Evolutionary conservation across 2,888 invertebrate genomes (phyloP), one percentile per base, ranked within the genome.

Genomic region (Eucera pruinosa): DNA sequence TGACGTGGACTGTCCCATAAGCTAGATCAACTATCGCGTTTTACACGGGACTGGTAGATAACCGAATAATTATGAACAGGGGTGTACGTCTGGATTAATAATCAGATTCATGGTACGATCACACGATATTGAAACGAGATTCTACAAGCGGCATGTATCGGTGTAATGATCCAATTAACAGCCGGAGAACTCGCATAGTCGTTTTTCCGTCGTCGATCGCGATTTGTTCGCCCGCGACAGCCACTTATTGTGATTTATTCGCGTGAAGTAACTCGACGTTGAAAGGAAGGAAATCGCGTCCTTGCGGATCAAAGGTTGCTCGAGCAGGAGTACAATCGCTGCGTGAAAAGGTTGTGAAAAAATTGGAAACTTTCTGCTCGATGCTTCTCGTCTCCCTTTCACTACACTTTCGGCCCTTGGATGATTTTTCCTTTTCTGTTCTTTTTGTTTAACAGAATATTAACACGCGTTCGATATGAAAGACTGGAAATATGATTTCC

Each of bases 161-260:
- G 11, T 30, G 27, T 57, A 64, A 74, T 43, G 62, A 74, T 74
- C 71, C 62, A 73, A 73, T 73, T 73, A 73, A 62, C 70, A 48
- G 58, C 52, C n/a, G 13, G 20, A 6, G 45, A 15, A 15, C 27
- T 45, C 15, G 11, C n/a, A 54, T 70, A 50, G 15, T 57, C 62
- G 47, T 50, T 74, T 70, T 70, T 62, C n/a, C n/a, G 70, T 73
- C 39, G 55, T 55, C 55, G 39, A 9, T 13, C 27, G 41, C 43
- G 50, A 71, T 70, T 55, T 57, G 54, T 55, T 74, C 36, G 39
- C 23, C 33, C 39, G 62, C 47, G 55, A 47, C 41, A 39, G 55
- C 25, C 55, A 43, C 23, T 50, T 57, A 55, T 50, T 33, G 72
- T 36, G 74, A 75, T 71, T 73, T 65, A 73, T 67, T 74, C 55